A percentile compares a stretch with the other conserved stretches of the same genome.
Evolutionary conservation across 2,113 vertebrate genomes (phyloP).

Genomic region (Bambusicola thoracicus): DNA sequence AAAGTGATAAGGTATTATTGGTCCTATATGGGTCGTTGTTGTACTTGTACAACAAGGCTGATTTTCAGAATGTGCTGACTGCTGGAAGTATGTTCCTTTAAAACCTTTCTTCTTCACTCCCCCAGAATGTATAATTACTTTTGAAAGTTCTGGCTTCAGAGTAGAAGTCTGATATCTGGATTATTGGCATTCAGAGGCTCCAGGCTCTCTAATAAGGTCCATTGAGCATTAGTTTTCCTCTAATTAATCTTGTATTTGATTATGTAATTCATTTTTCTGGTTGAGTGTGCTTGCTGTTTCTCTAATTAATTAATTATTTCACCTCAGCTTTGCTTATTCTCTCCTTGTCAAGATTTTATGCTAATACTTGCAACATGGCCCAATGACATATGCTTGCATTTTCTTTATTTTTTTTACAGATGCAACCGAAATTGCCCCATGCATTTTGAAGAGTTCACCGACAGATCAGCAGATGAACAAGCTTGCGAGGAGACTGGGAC

Average conservation of each 20-base stretch:
- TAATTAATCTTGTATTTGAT: background rate
- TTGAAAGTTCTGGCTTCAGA: background rate
- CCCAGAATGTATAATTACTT: background rate
- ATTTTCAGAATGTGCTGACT: background rate
- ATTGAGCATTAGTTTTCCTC: background rate
- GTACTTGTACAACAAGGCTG: background rate
- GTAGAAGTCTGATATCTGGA: background rate
- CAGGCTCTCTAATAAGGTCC: background rate
- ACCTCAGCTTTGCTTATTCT: background rate
- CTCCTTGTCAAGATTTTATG: background rate
- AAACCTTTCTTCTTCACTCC: background rate
- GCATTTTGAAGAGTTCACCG: constrained; percentile 78
- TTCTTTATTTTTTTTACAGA: constrained; percentile 67
- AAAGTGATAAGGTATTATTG: background rate
- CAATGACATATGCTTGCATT: background rate
- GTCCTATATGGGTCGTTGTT: background rate
- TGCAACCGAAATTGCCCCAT: constrained; percentile 50
- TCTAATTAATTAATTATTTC: background rate
- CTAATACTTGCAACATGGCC: background rate
- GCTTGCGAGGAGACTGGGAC: constrained; percentile 83
- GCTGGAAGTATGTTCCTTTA: background rate
- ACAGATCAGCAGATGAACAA: constrained; percentile 87
- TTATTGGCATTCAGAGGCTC: background rate
- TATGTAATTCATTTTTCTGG: background rate
- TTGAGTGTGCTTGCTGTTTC: background rate